phyloP scores from a whole-genome alignment of 2,888 invertebrate genomes.

The Leucophenga maculata region DNA sequence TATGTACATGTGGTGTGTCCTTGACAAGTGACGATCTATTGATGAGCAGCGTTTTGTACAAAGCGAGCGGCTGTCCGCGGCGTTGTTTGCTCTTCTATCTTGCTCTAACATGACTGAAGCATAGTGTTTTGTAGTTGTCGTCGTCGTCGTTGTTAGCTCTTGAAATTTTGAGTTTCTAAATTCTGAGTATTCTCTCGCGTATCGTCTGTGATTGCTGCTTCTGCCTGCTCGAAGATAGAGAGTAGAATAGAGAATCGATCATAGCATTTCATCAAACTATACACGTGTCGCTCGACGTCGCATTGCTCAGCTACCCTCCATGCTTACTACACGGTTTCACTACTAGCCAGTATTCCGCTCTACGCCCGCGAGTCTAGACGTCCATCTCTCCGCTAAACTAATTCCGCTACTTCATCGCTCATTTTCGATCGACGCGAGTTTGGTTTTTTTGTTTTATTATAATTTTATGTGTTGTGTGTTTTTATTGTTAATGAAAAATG shows the following conservation, averaged over 20 bases:
- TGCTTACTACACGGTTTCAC: neutral
- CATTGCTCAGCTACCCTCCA: neutral
- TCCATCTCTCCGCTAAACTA: conserved; percentile 37
- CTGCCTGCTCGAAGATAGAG: neutral
- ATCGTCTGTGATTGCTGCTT: no score
- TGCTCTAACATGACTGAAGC: no score
- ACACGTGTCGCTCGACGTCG: neutral
- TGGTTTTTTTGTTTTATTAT: conserved; percentile 19
- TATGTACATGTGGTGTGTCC: no score
- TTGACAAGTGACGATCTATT: no score
- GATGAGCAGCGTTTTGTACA: no score
- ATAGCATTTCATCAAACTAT: neutral
- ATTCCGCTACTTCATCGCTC: conserved; percentile 36
- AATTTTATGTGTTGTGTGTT: conserved; percentile 17
- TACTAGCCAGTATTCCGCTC: neutral
- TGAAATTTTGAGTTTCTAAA: neutral
- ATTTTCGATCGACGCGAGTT: conserved; percentile 18
- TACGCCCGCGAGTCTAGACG: conserved; percentile 57
- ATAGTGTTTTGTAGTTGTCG: no score
- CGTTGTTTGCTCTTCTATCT: no score
- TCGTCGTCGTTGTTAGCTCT: neutral
- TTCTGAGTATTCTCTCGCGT: neutral
- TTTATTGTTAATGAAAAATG: neutral
- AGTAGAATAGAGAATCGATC: neutral
- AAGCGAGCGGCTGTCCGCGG: no score